Conservation (phyloP, 92 coral and sea anemone genomes). For the Actinostola sp. region DNA sequence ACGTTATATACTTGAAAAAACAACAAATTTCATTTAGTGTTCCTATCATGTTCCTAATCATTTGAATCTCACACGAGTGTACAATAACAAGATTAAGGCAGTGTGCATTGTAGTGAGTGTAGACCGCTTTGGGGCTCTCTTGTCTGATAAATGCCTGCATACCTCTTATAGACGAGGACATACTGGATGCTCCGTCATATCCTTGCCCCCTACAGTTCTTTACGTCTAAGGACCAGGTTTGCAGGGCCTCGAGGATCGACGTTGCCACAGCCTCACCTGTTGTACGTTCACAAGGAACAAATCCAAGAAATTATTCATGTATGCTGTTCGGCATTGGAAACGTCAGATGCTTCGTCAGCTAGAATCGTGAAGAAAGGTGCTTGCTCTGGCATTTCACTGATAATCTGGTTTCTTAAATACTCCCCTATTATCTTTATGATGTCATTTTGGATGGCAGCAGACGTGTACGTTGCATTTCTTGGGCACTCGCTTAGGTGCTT, state of each 20-base stretch:
- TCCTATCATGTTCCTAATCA: constrained; percentile 58
- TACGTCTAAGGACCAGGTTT: constrained; percentile 39
- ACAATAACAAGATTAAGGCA: constrained; percentile 55
- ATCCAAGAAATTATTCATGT: constrained; percentile 51
- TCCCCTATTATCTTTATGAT: constrained; percentile 22
- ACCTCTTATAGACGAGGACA: constrained; percentile 44
- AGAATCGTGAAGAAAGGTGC: constrained; percentile 33
- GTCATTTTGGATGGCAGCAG: constrained; percentile 38
- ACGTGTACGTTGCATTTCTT: constrained; percentile 33
- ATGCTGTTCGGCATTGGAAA: constrained; percentile 57
- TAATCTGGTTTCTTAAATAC: constrained; percentile 27
- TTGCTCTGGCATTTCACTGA: constrained; percentile 29
- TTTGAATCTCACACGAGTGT: constrained; percentile 52
- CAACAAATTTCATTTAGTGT: constrained; percentile 41
- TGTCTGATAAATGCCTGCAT: constrained; percentile 39
- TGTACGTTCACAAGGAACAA: constrained; percentile 35
- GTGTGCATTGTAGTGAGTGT: constrained; percentile 46
- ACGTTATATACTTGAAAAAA: constrained; percentile 43
- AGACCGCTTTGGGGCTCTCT: constrained; percentile 50
- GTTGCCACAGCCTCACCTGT: constrained; percentile 45
- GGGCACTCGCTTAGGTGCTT: constrained; percentile 24
- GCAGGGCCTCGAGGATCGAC: constrained; percentile 35
- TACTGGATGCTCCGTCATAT: constrained; percentile 34
- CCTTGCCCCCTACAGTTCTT: constrained; percentile 55
- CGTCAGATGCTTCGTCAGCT: constrained; percentile 55